Conservation (phyloP, 2,888 invertebrate species). For the Agonopterix heracliana region DNA sequence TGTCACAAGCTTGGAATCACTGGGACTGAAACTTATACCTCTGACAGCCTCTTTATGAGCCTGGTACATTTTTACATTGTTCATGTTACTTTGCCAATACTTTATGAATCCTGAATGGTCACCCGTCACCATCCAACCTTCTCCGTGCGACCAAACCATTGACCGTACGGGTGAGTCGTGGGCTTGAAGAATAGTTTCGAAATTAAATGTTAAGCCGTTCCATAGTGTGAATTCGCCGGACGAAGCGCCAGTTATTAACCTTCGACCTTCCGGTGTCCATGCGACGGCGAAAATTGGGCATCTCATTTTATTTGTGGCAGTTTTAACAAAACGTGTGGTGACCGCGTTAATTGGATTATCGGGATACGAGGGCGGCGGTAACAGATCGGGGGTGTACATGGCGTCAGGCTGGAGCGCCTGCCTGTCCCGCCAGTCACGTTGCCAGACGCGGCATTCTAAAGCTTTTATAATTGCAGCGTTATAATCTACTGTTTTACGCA, state of each 20-base stretch:
- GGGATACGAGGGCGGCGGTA: constrained; percentile 95
- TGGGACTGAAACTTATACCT: constrained; percentile 99
- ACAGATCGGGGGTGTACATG: constrained; percentile 94
- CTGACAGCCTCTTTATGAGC: constrained; percentile 99
- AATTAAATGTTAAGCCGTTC: constrained; percentile 99
- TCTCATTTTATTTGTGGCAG: constrained; percentile 99
- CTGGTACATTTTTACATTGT: constrained; percentile 99
- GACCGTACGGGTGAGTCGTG: constrained; percentile 99
- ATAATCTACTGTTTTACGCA: constrained; percentile 98
- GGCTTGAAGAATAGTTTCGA: constrained; percentile 99
- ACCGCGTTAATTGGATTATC: constrained; percentile 98
- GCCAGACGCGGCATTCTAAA: constrained; percentile 96
- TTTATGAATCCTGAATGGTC: constrained; percentile 99
- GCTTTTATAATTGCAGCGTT: constrained; percentile 96
- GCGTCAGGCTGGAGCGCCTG: constrained; percentile 95
- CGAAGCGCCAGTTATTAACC: constrained; percentile 98
- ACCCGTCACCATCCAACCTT: constrained; percentile 99
- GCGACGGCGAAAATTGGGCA: constrained; percentile 99
- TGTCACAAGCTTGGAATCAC: constrained; percentile 98
- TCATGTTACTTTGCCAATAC: constrained; percentile 99
- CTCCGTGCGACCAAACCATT: constrained; percentile 99
- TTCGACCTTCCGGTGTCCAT: constrained; percentile 99
- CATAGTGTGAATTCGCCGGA: constrained; percentile 99
- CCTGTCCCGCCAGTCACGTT: constrained; percentile 92
- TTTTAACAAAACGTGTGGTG: constrained; percentile 95